Conservation (phyloP, 2,888 invertebrate species). For the Catocala fraxini region DNA sequence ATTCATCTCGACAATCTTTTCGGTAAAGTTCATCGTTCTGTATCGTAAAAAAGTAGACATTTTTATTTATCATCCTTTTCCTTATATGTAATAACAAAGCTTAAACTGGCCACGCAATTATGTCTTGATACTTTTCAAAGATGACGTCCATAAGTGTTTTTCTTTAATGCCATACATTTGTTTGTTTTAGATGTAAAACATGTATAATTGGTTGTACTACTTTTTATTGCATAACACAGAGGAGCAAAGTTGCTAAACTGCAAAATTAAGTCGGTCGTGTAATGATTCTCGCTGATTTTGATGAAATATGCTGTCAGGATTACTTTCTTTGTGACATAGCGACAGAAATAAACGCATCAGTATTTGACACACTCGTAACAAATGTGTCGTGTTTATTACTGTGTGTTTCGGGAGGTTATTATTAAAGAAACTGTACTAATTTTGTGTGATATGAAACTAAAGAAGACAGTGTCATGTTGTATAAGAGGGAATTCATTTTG, state of each 20-base stretch:
- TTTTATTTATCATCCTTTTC: slow-evolving; percentile 7
- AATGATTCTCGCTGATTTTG: slow-evolving; percentile 75
- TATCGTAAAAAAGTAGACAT: slow-evolving; percentile 10
- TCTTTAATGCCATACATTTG: slow-evolving; percentile 1
- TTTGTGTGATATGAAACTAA: slow-evolving; percentile 77
- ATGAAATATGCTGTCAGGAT: slow-evolving; percentile 64
- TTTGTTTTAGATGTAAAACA: slow-evolving; percentile 44
- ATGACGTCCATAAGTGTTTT: neutral
- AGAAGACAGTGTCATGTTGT: slow-evolving; percentile 78
- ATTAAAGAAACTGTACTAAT: slow-evolving; percentile 39
- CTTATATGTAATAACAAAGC: neutral
- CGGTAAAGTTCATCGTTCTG: slow-evolving; percentile 45
- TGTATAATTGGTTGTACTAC: slow-evolving; percentile 58
- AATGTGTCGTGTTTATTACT: slow-evolving; percentile 60
- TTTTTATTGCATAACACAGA: slow-evolving; percentile 71
- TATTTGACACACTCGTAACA: slow-evolving; percentile 68
- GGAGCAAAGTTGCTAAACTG: slow-evolving; percentile 62
- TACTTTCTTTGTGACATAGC: slow-evolving; percentile 70
- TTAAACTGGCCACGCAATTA: neutral
- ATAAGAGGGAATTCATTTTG: slow-evolving; percentile 75
- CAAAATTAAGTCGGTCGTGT: slow-evolving; percentile 76
- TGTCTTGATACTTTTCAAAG: neutral
- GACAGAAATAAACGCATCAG: slow-evolving; percentile 65
- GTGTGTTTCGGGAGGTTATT: slow-evolving; percentile 51
- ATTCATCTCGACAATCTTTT: slow-evolving; percentile 37